phyloP scores from a whole-genome alignment of 2,113 vertebrate species.

The Gopherus flavomarginatus region DNA sequence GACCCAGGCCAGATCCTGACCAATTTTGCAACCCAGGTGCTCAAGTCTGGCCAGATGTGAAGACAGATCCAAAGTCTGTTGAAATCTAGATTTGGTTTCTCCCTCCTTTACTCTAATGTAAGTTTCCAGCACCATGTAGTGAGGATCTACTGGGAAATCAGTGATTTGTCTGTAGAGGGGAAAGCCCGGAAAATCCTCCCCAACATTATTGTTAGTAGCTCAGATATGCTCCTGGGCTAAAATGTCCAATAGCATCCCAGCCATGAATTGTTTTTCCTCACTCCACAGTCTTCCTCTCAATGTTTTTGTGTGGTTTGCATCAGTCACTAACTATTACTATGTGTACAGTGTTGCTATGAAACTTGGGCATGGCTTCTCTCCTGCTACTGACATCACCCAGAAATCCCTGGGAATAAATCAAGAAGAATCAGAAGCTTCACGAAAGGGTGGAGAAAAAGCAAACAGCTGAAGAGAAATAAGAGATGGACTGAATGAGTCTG shows the following conservation, averaged over 20 bases:
- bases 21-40: background rate
- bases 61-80: background rate
- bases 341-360: background rate
- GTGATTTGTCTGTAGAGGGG: too few relatives aligned
- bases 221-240: background rate
- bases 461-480: rapidly evolving
- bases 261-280: background rate
- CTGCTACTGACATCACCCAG: background rate
- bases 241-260: background rate
- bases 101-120: background rate
- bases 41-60: background rate
- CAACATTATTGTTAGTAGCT: background rate
- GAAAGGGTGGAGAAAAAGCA: background rate
- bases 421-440: background rate
- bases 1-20: background rate
- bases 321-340: background rate
- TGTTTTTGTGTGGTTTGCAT: background rate
- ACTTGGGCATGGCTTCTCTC: background rate
- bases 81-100: too few relatives aligned
- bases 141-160: background rate
- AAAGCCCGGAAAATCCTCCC: too few relatives aligned
- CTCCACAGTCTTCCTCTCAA: background rate
- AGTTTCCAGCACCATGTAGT: background rate
- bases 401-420: background rate
- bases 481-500: background rate